These are phyloP conservation scores for Maniola hyperantus DNA, from an alignment of 2,888 invertebrate genomes.

Conservation along the genomic window DNA sequence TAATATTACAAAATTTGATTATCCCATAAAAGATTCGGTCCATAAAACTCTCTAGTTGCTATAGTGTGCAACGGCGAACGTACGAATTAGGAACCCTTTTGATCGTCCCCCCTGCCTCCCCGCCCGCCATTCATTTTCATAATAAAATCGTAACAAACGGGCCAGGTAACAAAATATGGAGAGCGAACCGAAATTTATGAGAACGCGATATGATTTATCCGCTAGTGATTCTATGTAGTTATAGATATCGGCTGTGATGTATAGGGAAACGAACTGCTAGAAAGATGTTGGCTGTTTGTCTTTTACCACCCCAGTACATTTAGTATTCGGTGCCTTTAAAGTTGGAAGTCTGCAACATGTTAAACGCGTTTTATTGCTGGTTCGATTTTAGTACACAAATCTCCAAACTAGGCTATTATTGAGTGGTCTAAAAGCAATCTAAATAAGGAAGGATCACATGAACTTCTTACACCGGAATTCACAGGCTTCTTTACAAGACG, in stretches of 20 bases:
- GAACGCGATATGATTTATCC: slow-evolving; percentile 73
- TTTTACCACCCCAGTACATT: neutral
- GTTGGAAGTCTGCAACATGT: neutral
- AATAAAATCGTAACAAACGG: slow-evolving; percentile 82
- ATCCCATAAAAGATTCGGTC: slow-evolving; percentile 81
- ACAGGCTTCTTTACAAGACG: no score
- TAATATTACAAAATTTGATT: slow-evolving; percentile 82
- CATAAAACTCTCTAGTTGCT: slow-evolving; percentile 80
- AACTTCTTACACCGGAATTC: no score
- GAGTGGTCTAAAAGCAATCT: no score
- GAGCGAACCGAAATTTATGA: slow-evolving; percentile 76
- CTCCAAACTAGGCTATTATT: no score
- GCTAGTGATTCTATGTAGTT: slow-evolving; percentile 33
- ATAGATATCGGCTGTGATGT: slow-evolving; percentile 13
- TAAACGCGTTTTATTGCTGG: neutral
- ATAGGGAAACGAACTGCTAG: slow-evolving; percentile 4
- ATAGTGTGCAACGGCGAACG: slow-evolving; percentile 75
- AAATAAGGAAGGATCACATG: no score
- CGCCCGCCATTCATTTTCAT: slow-evolving; percentile 81
- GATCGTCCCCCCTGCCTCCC: slow-evolving; percentile 55
- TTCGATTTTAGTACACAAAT: no score
- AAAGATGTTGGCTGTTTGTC: slow-evolving; percentile 18
- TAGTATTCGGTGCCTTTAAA: no score
- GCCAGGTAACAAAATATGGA: slow-evolving; percentile 81
- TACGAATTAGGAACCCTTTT: slow-evolving; percentile 82